Base-by-base conservation (phyloP, 2,797 vertebrate genomes). In the Brachymystax lenok region DNA sequence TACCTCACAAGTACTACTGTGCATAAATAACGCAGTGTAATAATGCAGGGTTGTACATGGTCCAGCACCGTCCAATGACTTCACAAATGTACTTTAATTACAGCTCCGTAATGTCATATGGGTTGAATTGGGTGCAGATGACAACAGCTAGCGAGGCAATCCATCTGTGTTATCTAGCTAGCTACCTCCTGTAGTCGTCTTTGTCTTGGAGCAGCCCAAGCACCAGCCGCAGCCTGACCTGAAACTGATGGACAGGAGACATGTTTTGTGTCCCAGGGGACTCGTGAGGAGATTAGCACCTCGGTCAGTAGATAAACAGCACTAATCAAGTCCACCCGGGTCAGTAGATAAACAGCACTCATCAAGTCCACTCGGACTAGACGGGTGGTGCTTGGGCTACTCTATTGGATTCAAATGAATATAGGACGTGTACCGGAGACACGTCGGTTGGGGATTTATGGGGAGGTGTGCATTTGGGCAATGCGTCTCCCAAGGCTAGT, bases 281-380 rank as follows among this genome's bases (percentile, higher is more conserved):
- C 73, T 76, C 84, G 80, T 82, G 79, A 83, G 69, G 81, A 87
- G 85, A 90, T 90, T 89, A 88, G 85, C 87, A 85, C 89, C 83
- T 84, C 75, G n/a, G 78, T 74, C 76, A 75, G 81, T 76, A 87
- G 85, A 88, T 85, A 90, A 89, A 90, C 84, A 86, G 77, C 63
- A 8, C 83, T 74, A 74, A 78, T 80, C 79, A 77, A 24, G 24
- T 24, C 24, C 24, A 24, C 24, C 24, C 24, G 24, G 24, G 24
- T 24, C 24, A 24, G 24, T 24, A 24, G 24, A 24, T 24, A 24
- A 24, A 24, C 24, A 24, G 24, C 24, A 24, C 24, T 24, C 24
- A 24, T 24, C 24, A 24, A 24, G 24, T 24, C 24, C 24, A 24
- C 24, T 24, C 24, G 24, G 24, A 24, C 24, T 24, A 24, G 24